Evolutionary conservation across 1,140 invertebrate species (phyloP).

Genomic region (Trichogramma pretiosum): DNA sequence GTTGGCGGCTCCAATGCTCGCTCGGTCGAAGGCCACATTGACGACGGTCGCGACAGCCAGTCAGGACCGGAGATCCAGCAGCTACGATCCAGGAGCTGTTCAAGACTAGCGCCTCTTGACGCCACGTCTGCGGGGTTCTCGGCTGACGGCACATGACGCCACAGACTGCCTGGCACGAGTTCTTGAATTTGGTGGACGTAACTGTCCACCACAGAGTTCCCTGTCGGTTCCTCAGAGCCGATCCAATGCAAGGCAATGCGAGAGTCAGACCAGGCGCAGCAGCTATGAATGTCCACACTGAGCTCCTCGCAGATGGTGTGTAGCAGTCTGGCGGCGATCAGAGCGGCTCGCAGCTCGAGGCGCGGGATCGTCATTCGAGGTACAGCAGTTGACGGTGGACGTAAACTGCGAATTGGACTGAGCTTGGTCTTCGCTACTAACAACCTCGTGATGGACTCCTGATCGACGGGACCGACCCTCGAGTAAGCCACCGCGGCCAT

Average conservation of each 20-base stretch:
- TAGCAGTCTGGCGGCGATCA: no score
- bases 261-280: not conserved
- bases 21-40: not conserved
- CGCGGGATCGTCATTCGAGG: not conserved
- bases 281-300: not conserved
- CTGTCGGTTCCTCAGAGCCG: not conserved
- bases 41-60: not conserved
- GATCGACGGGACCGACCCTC: not conserved
- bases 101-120: slow-evolving; percentile 17
- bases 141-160: slow-evolving; percentile 21
- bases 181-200: no score
- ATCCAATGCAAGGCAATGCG: no score
- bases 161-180: slow-evolving; percentile 9
- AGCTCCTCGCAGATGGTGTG: not conserved
- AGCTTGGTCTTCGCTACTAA: not conserved
- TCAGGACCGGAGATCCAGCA: slow-evolving; percentile 14
- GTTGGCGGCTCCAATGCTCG: not conserved
- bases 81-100: not conserved
- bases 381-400: not conserved
- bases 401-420: not conserved
- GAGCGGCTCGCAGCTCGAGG: no score
- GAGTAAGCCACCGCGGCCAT: not conserved
- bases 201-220: not conserved
- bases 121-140: no score
- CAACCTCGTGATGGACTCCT: not conserved